Percentiles rank a stretch among this genome's conserved stretches.
phyloP scores from a whole-genome alignment of 2,888 invertebrate species.

The Zaprionus lineosus region DNA sequence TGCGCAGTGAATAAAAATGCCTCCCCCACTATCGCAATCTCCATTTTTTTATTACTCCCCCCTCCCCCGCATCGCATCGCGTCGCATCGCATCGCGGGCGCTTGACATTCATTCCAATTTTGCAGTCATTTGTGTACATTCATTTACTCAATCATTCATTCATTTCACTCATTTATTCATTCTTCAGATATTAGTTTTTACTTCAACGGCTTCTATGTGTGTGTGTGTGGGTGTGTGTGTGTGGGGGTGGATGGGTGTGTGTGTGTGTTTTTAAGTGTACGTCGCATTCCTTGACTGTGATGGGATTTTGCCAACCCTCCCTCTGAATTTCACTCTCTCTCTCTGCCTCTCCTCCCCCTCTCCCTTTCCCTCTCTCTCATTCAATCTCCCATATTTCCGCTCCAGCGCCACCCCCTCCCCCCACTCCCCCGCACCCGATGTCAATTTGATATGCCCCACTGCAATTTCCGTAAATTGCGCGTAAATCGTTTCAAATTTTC shows the following conservation, averaged over 20 bases:
- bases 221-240: not conserved
- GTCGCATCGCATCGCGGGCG: too few relatives aligned
- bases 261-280: too few relatives aligned
- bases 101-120: constrained; percentile 13
- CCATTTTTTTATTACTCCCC: too few relatives aligned
- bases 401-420: not conserved
- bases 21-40: too few relatives aligned
- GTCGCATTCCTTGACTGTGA: constrained; percentile 8
- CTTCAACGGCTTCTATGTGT: constrained; percentile 25
- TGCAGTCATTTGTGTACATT: constrained; percentile 41
- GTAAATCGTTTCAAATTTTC: constrained; percentile 79
- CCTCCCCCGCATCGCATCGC: too few relatives aligned
- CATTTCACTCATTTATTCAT: constrained; percentile 7
- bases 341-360: not conserved
- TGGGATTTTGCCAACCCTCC: too few relatives aligned
- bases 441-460: constrained; percentile 72
- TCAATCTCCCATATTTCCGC: too few relatives aligned
- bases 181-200: constrained; percentile 60
- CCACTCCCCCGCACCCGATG: constrained; percentile 27
- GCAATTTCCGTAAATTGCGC: constrained; percentile 74
- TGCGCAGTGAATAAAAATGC: too few relatives aligned
- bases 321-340: not conserved
- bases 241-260: not conserved
- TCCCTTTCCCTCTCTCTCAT: not conserved
- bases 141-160: constrained; percentile 17